Base-by-base conservation (phyloP, 2,113 vertebrate species). In the Sardina pilchardus region DNA sequence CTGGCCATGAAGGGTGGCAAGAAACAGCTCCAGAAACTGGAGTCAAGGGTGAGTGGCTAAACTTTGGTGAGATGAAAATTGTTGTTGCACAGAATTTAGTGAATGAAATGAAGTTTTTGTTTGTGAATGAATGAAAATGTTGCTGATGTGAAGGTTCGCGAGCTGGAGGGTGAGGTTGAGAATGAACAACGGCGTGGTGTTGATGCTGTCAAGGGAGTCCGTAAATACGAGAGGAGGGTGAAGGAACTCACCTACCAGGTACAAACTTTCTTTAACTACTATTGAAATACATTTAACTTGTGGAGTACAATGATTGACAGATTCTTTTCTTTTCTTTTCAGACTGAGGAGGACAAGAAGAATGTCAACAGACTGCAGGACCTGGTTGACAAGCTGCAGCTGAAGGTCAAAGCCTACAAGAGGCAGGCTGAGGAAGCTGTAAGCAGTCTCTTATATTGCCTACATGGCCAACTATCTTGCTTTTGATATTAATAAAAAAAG, bases 331-430 rank as follows among this genome's bases (percentile, higher is more conserved):
- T 19, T 44, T 45, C 6, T 86, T n/a, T 83, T 1, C 12, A 88
- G 89, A 89, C 88, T 82, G 89, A 90, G 59, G 88, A 90, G 83
- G 89, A 90, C 53, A 90, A 89, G 83, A 89, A 89, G 50, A 89
- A 89, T 21, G 19, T 86, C n/a, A 2, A 1, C 44, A 87, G 88
- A 43, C 85, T 89, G 14, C 94, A 95, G 89, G 94, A 95, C 89
- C 90, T 95, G 89, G 94, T 93, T 44, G 93, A 95, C 86, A 94
- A 94, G 89, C 87, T 98, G 88, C 97, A 98, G 89, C 90, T 96
- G 86, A 98, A 98, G 87, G 97, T 98, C 86, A 98, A 98, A 83
- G 94, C 96, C 85, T 98, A 97, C 90, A 98, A 98, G 95, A 97
- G 96, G 84, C 97, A 98, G 93, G 89, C 97, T 87, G 97, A 99